Base-by-base conservation (phyloP, 2,888 invertebrate genomes). In the Pycnomerus fuliginosus region DNA sequence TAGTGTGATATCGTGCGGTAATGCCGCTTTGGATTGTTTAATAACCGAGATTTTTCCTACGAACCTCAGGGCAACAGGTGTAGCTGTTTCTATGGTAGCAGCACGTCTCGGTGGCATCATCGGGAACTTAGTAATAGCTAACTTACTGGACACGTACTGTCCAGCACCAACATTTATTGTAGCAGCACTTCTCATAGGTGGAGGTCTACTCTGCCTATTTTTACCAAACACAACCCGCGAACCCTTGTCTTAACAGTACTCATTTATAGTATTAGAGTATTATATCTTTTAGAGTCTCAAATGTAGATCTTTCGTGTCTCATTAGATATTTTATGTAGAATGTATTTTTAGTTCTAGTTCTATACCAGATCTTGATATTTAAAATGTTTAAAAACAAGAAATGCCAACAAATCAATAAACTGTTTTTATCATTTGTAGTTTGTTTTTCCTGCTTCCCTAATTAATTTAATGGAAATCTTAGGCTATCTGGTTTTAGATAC, bases 1-100 rank as follows among this genome's bases (percentile, higher is more conserved):
- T 67, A 88, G 89, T 34, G 89, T 90, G 43, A 90, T 90, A 56
- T 90, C 90, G 41, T 90, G 90, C 69, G 90, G 90, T 51, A 90
- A 90, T 72, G 90, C 90, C 36, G 89, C 93, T 2, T 77, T 94
- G 50, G 93, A 93, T 76, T 94, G 94, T 68, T 81, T 95, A 56
- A 90, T 90, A 65, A 91, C 91, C 14, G 95, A 95, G 76, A 87
- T 94, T 48, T 94, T 93, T 71, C 94, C 94, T 20, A 94, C 94
- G 25, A 85, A 90, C 73, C 78, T 94, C 64, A 83, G 90, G 60
- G 92, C 93, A 32, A 93, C 93, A 28, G 92, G 93, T 52, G 89
- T 92, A 50, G 93, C 93, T 23, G 82, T 93, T 47, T 90, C 90
- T 1, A 90, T 91, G 85, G 90, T 90, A 23, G 87, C 92, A 13